Evolutionary conservation across 2,888 invertebrate species (phyloP).

Genomic region (Sphaerophoria taeniata): DNA sequence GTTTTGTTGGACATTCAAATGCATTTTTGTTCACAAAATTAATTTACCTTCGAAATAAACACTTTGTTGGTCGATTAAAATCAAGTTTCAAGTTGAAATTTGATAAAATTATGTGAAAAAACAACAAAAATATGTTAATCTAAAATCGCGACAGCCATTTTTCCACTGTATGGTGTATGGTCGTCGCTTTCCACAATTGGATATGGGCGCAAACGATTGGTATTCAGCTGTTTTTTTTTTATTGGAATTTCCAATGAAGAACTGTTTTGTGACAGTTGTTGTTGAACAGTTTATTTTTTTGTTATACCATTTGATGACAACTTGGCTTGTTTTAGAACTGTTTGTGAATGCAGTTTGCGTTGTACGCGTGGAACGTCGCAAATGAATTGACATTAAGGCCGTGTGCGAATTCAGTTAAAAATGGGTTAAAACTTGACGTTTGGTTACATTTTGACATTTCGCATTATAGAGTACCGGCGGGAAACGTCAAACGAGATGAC

Average conservation of each 20-base stretch:
- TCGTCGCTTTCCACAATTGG: constrained; percentile 67
- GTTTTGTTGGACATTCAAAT: constrained; percentile 1
- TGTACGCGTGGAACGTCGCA: no score
- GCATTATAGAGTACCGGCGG: no score
- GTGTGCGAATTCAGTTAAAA: no score
- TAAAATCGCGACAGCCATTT: constrained; percentile 70
- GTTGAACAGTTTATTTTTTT: constrained; percentile 5
- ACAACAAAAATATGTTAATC: constrained; percentile 60
- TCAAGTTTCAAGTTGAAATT: constrained; percentile 13
- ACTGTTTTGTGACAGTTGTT: constrained; percentile 27
- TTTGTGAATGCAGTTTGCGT: neutral
- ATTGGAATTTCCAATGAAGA: constrained; percentile 17
- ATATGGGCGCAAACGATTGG: constrained; percentile 56
- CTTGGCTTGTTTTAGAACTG: neutral
- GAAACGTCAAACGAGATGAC: no score
- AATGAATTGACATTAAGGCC: no score
- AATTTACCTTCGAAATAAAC: constrained; percentile 67
- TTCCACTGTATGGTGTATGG: constrained; percentile 60
- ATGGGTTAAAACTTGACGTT: no score
- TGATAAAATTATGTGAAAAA: constrained; percentile 55
- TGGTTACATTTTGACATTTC: no score
- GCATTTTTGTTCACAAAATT: neutral
- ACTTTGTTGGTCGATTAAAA: constrained; percentile 25
- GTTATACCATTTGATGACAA: constrained; percentile 24
- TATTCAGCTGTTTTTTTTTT: constrained; percentile 72